Evolutionary conservation across 2,797 vertebrate species (phyloP).

Genomic region (Podarcis lilfordi): DNA sequence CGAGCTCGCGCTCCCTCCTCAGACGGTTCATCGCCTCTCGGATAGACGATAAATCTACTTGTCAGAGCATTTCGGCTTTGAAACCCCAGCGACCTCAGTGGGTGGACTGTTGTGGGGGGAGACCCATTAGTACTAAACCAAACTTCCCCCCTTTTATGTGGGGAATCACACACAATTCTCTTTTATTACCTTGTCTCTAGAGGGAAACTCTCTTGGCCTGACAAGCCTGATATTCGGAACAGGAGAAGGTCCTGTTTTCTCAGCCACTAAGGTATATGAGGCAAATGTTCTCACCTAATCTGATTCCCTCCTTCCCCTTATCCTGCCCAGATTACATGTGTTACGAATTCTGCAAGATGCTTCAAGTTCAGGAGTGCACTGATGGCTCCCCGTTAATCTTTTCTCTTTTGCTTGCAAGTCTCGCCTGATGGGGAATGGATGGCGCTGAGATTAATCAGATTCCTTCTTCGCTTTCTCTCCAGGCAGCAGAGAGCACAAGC

Average conservation of each 20-base stretch:
- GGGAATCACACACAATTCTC: background rate
- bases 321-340: background rate
- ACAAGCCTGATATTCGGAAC: background rate
- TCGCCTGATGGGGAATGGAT: background rate
- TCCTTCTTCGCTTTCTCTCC: background rate
- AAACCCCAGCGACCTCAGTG: background rate
- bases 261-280: background rate
- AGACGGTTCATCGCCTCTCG: background rate
- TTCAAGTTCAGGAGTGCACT: background rate
- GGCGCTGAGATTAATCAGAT: background rate
- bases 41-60: background rate
- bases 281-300: slow-evolving; percentile 1
- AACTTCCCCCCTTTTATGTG: background rate
- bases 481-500: background rate
- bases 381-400: background rate
- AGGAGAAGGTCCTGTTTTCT: background rate
- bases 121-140: background rate
- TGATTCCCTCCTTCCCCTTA: background rate
- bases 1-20: background rate
- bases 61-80: background rate
- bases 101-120: background rate
- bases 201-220: background rate
- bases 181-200: slow-evolving; percentile 9
- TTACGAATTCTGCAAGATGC: background rate
- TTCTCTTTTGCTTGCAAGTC: background rate